Evolutionary conservation across 1,140 invertebrate species (phyloP).

Genomic region (Drosophila kepulauana): DNA sequence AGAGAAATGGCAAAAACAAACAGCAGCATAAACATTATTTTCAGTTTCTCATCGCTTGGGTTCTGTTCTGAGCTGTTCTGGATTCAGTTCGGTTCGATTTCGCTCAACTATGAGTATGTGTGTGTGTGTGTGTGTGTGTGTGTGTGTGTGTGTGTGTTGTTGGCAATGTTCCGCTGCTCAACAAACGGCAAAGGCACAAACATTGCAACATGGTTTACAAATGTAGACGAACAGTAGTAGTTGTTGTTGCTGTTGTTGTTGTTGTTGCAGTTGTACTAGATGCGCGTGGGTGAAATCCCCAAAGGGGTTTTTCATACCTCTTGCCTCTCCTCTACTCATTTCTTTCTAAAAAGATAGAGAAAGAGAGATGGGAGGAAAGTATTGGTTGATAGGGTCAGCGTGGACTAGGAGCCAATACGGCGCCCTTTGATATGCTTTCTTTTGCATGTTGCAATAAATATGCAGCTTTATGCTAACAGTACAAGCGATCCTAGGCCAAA

Average conservation of each 20-base stretch:
- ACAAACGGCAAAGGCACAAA: constrained; percentile 44
- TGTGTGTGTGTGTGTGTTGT: constrained; percentile 24
- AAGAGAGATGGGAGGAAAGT: not conserved
- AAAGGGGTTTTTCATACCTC: constrained; percentile 12
- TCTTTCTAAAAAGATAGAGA: not conserved
- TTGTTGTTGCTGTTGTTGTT: too few species aligned
- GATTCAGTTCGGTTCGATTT: constrained; percentile 35
- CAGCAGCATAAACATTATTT: constrained; percentile 82
- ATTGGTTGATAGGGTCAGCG: constrained; percentile 35
- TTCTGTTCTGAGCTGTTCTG: constrained; percentile 11
- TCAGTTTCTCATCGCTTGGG: constrained; percentile 60
- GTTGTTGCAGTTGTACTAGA: not conserved
- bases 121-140: constrained; percentile 14
- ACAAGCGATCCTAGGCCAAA: not conserved
- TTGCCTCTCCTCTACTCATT: not conserved
- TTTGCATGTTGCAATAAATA: constrained; percentile 83
- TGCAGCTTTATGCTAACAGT: constrained; percentile 71
- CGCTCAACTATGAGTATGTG: constrained; percentile 41
- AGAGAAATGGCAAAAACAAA: constrained; percentile 73
- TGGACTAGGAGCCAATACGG: constrained; percentile 32
- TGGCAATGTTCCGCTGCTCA: constrained; percentile 34
- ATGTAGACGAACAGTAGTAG: constrained; percentile 33
- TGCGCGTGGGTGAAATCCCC: constrained; percentile 15
- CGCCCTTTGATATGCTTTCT: constrained; percentile 75
- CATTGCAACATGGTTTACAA: constrained; percentile 45